Evolutionary conservation across 1,140 invertebrate genomes (phyloP), one percentile per base, ranked within the genome.

Genomic region (Myzus persicae): DNA sequence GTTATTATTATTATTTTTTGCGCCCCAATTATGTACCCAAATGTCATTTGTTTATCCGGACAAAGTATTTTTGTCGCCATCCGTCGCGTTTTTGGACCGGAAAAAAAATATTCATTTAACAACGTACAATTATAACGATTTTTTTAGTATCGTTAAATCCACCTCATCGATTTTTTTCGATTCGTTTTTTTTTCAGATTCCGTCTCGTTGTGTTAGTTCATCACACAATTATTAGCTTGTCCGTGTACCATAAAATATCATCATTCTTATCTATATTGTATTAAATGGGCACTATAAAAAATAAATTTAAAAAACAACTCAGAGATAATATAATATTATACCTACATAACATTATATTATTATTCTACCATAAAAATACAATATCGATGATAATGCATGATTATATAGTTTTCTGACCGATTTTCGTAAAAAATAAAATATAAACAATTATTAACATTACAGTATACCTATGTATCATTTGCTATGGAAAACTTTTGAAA

Each of bases 11-110:
- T 26, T 42, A 20, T 44, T 85, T n/a, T 85, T 85, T 44, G 40
- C 24, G 42, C 40, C 36, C 87, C 46, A 89, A 89, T 89, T 51
- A 51, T 31, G 7, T 26, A 51, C 31, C 46, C 46, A 31, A 89
- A 89, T 51, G 44, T 89, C 44, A 51, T 89, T 89, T 51, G 87
- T 89, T 89, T 89, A 51, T 38, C 87, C 87, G 87, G 87, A 89
- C 18, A 51, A 89, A 51, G 44, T 51, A 48, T 36, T 88, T 48
- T 87, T n/a, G 81, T 82, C 81, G 81, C 40, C 24, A 42, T 89
- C 46, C 20, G 8, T 36, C 31, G n/a, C 42, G 85, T 48, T 88
- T 88, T 24, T 18, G n/a, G 8, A 48, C 31, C 11, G 9, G 18
- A 48, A 48, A 48, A 87, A 88, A 48, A 36, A 88, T 76, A 76